Evolutionary conservation across 2,888 invertebrate genomes (phyloP).

Genomic region (Eupithecia exiguata): DNA sequence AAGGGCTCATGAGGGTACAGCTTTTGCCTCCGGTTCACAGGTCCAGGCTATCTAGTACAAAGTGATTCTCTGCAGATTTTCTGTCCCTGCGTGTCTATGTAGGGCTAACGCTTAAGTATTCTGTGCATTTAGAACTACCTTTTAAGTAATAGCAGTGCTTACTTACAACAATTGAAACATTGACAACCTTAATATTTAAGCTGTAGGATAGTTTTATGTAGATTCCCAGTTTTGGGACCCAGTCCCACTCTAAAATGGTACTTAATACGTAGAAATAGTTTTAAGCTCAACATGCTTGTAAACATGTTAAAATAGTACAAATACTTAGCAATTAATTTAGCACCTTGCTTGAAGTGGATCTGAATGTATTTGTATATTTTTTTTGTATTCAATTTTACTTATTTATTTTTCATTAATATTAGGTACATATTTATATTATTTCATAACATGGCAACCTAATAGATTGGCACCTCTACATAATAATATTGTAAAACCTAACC

Average conservation of each 20-base stretch:
- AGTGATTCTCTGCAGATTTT: background rate
- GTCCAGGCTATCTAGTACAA: background rate
- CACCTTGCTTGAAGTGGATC: slow-evolving; percentile 4
- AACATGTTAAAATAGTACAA: slow-evolving; percentile 10
- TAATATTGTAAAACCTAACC: background rate
- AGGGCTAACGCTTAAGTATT: slow-evolving; percentile 17
- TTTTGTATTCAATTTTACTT: background rate
- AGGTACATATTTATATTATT: background rate
- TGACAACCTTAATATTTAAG: slow-evolving; percentile 1
- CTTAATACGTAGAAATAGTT: background rate
- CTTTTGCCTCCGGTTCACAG: background rate
- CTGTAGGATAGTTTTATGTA: background rate
- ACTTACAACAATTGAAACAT: slow-evolving; percentile 1
- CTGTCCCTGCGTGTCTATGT: background rate
- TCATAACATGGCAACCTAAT: background rate
- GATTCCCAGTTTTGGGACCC: slow-evolving; percentile 18
- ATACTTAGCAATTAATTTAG: slow-evolving; percentile 1
- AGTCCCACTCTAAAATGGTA: slow-evolving; percentile 27
- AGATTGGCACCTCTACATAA: background rate
- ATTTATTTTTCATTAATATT: background rate
- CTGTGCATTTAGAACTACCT: slow-evolving; percentile 24
- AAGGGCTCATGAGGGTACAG: background rate
- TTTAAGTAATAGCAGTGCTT: slow-evolving; percentile 4
- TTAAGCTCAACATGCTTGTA: slow-evolving; percentile 19
- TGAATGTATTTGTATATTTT: background rate